These are phyloP conservation scores for Creontiades dilutus DNA, from an alignment of 2,888 invertebrate species.

Conservation along the genomic window DNA sequence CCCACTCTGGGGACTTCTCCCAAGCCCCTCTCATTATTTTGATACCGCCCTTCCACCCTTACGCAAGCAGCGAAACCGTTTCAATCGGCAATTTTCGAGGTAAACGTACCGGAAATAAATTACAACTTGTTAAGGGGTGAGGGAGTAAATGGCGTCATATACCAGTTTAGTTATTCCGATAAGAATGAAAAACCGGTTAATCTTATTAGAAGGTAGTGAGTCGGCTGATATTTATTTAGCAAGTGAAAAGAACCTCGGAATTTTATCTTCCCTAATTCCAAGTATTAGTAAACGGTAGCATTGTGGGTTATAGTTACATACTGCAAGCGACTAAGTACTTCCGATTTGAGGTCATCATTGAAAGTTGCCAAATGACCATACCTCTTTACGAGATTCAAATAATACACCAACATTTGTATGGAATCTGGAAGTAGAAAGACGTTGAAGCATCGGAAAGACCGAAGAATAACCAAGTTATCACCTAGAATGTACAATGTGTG, in stretches of 20 bases:
- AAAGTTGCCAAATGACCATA: too few relatives aligned
- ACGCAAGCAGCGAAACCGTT: constrained; percentile 16
- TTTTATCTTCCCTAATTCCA: too few relatives aligned
- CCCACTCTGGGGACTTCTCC: constrained; percentile 37
- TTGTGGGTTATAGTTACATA: background rate
- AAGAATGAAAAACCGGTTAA: constrained; percentile 25
- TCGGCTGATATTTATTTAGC: background rate
- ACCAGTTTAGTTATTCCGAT: constrained; percentile 50
- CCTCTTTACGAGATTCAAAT: too few relatives aligned
- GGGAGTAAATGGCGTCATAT: constrained; percentile 5
- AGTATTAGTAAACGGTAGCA: too few relatives aligned
- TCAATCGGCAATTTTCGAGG: constrained; percentile 67
- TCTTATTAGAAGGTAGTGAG: background rate
- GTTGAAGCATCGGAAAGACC: too few relatives aligned
- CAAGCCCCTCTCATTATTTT: constrained; percentile 56
- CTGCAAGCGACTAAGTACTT: too few relatives aligned
- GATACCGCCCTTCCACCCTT: constrained; percentile 43
- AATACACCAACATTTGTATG: too few relatives aligned
- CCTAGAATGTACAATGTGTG: too few relatives aligned
- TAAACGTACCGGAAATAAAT: constrained; percentile 70
- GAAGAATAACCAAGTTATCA: background rate
- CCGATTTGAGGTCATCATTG: too few relatives aligned
- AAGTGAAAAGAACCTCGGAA: too few relatives aligned
- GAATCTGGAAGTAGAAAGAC: too few relatives aligned
- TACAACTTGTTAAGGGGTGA: constrained; percentile 40